These are phyloP conservation scores for Pachydiplax longipennis DNA, from an alignment of 2,888 invertebrate species.

Conservation along the genomic window DNA sequence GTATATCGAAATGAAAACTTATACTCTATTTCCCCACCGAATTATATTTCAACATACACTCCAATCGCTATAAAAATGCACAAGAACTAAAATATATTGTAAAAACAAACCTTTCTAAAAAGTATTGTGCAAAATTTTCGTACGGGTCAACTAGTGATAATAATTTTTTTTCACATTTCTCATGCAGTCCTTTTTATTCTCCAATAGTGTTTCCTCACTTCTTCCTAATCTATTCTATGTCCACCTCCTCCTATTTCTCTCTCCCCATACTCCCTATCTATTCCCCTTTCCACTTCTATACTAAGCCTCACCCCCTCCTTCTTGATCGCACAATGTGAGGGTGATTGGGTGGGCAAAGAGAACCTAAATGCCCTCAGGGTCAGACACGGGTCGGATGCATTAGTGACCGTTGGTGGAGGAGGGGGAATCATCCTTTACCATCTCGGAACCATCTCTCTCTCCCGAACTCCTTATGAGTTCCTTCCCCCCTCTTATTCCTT, in stretches of 20 bases:
- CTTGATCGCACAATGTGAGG: not conserved
- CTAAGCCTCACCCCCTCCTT: not conserved
- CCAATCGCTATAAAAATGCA: too few species aligned
- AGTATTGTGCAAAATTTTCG: too few species aligned
- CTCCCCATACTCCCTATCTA: not conserved
- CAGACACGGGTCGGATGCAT: conserved; percentile 16
- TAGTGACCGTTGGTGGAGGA: not conserved
- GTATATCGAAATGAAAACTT: too few species aligned
- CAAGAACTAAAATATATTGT: too few species aligned
- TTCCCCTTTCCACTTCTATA: not conserved
- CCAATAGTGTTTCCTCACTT: too few species aligned
- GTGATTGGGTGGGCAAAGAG: conserved; percentile 14
- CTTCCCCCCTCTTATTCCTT: not conserved
- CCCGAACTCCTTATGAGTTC: not conserved
- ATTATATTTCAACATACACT: too few species aligned
- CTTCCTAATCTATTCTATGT: not conserved
- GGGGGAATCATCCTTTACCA: not conserved
- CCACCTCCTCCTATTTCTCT: not conserved
- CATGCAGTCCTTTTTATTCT: too few species aligned
- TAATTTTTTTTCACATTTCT: too few species aligned
- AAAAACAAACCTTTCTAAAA: too few species aligned
- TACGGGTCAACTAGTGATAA: too few species aligned
- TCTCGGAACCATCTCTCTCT: not conserved
- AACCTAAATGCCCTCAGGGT: conserved; percentile 14
- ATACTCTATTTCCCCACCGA: too few species aligned